Conservation (phyloP, 92 coral and sea anemone species). For the Palythoa grandiflora region DNA sequence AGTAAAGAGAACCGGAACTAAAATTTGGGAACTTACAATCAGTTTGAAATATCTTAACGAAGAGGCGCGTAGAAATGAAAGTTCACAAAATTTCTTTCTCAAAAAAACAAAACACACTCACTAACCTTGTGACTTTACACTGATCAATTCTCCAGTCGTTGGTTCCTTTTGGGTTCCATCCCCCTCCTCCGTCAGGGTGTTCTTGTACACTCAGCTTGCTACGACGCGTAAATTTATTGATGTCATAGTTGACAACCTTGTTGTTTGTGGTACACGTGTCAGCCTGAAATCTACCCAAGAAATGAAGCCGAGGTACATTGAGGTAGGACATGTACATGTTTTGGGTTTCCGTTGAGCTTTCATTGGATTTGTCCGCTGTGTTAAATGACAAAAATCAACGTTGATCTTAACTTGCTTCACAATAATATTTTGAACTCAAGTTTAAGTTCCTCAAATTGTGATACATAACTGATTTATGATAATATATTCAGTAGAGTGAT, state of each 20-base stretch:
- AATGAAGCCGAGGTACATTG: constrained; percentile 55
- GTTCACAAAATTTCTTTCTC: too few relatives aligned
- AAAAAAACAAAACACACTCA: too few relatives aligned
- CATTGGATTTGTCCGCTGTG: neutral
- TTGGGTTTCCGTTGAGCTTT: neutral
- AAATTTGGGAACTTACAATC: too few relatives aligned
- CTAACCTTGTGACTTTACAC: constrained; percentile 39
- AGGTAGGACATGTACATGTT: constrained; percentile 45
- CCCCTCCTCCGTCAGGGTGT: constrained; percentile 3
- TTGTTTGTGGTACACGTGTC: constrained; percentile 55
- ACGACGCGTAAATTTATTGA: constrained; percentile 18
- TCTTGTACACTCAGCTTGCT: neutral
- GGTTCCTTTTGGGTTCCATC: constrained; percentile 59
- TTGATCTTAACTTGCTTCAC: neutral
- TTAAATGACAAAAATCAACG: neutral
- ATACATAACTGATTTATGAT: too few relatives aligned
- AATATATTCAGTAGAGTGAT: too few relatives aligned
- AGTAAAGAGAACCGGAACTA: too few relatives aligned
- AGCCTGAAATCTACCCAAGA: constrained; percentile 51
- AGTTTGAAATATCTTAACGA: too few relatives aligned
- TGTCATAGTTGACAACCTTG: constrained; percentile 21
- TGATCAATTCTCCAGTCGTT: constrained; percentile 31
- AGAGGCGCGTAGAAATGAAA: too few relatives aligned
- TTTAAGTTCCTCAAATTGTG: too few relatives aligned
- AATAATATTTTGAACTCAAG: neutral